Base-by-base conservation (phyloP, 2,888 invertebrate genomes). In the Eupithecia abbreviata region DNA sequence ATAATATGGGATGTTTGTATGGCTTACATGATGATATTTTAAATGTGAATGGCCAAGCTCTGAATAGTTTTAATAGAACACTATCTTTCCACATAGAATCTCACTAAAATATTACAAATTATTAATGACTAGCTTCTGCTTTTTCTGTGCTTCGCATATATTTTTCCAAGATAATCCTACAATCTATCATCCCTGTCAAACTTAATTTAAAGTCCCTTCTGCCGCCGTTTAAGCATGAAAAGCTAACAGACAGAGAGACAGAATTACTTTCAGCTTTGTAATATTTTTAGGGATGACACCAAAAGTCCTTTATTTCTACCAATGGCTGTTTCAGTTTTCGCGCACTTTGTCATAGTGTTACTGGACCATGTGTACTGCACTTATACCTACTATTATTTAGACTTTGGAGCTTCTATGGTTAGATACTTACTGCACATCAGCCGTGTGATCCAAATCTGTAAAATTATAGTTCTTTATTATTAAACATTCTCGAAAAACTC, bases 391-490 rank as follows among this genome's bases (percentile, higher is more conserved):
- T 43, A 43, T 6, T 7, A 43, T 67, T 41, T 7, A 6, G n/a
- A n/a, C 6, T 55, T 55, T 43, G 13, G 10, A n/a, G 15, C n/a
- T 4, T 47, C 12, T 15, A 43, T 43, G 42, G 1, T 15, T 4
- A 72, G 9, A 15, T 62, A 97, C 98, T 97, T 96, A 98, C 98
- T 99, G 99, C n/a, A 99, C 98, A 95, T 99, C 99, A 30, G 99
- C 99, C 49, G 99, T 99, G 90, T 99, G 99, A 89, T 99, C 99
- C 90, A 99, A 95, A 96, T 98, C 98, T 98, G 95, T 80, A 96
- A 88, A 78, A 79, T 43, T 71, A 69, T 45, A 2, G 10, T 62
- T 9, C 2, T 10, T 2, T 30, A 4, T 30, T 0, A 18, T 9
- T 6, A 18, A 62, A 30, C 0, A 30, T 62, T 30, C 12, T 30